phyloP scores from a whole-genome alignment of 2,797 vertebrate genomes.

The Coluber constrictor region DNA sequence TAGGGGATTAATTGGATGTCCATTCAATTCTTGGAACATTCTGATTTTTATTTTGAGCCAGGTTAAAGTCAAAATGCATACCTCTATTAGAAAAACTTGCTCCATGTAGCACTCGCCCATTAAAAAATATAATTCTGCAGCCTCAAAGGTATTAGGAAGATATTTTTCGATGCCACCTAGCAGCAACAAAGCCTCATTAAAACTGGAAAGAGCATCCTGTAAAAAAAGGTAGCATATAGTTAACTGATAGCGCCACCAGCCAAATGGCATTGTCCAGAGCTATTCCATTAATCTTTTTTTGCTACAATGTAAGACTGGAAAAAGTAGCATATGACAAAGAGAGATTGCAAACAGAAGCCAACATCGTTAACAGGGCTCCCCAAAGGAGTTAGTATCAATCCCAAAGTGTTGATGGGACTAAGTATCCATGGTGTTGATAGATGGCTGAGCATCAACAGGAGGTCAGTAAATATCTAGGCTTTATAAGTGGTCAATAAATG shows the following conservation, averaged over 20 bases:
- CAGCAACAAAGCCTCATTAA: constrained; percentile 66
- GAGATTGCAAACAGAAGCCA: not conserved
- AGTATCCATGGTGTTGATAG: not conserved
- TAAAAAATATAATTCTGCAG: constrained; percentile 70
- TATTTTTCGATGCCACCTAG: constrained; percentile 45
- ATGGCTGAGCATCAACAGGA: not conserved
- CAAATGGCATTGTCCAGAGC: not conserved
- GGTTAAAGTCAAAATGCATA: constrained; percentile 41
- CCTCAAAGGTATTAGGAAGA: constrained; percentile 28
- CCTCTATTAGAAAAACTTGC: constrained; percentile 64
- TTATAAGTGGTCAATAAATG: not conserved
- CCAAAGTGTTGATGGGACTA: not conserved
- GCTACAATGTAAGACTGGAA: not conserved
- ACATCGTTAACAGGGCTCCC: not conserved
- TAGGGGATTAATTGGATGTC: not conserved
- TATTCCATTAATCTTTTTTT: not conserved
- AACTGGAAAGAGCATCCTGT: constrained; percentile 72
- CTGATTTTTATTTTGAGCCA: not conserved
- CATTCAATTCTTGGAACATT: not conserved
- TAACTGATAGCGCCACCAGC: not conserved
- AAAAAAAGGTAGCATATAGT: constrained; percentile 9
- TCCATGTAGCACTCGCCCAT: constrained; percentile 74
- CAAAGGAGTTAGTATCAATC: not conserved
- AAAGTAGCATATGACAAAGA: not conserved
- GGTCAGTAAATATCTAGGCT: not conserved